phyloP scores from a whole-genome alignment of 1,140 invertebrate genomes.

The Cyclina sinensis region DNA sequence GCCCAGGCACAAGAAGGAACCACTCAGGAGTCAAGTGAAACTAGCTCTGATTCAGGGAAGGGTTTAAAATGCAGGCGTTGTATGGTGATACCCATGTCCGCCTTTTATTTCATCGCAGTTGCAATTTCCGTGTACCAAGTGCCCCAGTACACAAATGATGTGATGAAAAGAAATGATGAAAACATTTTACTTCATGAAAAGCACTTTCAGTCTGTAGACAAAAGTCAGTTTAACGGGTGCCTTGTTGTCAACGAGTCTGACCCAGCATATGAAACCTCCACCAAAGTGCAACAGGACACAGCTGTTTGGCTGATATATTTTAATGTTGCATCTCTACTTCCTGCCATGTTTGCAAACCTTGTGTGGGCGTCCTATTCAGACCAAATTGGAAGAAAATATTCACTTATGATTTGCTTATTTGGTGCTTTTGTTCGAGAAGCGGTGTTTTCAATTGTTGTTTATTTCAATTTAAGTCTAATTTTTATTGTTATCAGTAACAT shows the following conservation, averaged over 20 bases:
- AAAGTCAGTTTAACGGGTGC: not conserved
- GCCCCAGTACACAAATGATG: slow-evolving; percentile 36
- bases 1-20: too few species aligned
- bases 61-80: slow-evolving; percentile 18
- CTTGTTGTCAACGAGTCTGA: slow-evolving; percentile 26
- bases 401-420: not conserved
- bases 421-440: not conserved
- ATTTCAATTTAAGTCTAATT: slow-evolving; percentile 29
- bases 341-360: slow-evolving; percentile 56
- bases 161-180: not conserved
- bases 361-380: slow-evolving; percentile 42
- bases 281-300: slow-evolving; percentile 28
- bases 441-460: not conserved
- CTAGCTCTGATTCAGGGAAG: not conserved
- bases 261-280: not conserved
- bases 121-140: slow-evolving; percentile 1
- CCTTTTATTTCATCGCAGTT: slow-evolving; percentile 7
- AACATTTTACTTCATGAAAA: not conserved
- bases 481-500: slow-evolving; percentile 31
- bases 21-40: too few species aligned
- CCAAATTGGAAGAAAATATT: slow-evolving; percentile 33
- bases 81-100: slow-evolving; percentile 26
- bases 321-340: slow-evolving; percentile 14
- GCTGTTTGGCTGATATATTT: slow-evolving; percentile 51
- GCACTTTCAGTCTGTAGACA: not conserved